Percentiles rank a stretch among this genome's conserved stretches.
These are phyloP conservation scores for Pungitius pungitius DNA, from an alignment of 2,113 vertebrate species.

Conservation along the genomic window DNA sequence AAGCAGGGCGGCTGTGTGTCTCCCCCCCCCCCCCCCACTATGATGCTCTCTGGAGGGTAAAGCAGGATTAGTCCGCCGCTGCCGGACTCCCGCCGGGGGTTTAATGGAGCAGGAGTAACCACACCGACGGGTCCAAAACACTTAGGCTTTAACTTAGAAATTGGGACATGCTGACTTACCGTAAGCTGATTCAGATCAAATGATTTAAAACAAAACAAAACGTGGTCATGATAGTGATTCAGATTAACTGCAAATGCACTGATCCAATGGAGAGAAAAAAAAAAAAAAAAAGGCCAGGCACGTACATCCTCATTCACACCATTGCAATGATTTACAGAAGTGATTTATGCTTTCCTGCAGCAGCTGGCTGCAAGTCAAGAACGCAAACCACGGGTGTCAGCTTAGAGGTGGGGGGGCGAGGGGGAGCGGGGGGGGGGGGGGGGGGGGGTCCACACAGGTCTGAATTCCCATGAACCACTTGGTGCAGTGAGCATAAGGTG, in stretches of 20 bases:
- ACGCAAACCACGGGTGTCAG: constrained; percentile 48
- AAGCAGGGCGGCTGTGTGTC: constrained; percentile 4
- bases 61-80: constrained; percentile 70
- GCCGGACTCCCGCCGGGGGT: constrained; percentile 61
- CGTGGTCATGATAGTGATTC: constrained; percentile 54
- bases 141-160: constrained; percentile 70
- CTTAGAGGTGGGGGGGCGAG: neutral
- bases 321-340: constrained; percentile 22
- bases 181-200: constrained; percentile 65
- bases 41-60: constrained; percentile 66
- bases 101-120: constrained; percentile 75
- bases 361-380: constrained; percentile 50
- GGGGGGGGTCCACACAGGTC: constrained; percentile 10
- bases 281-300: constrained; percentile 20
- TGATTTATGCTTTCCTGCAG: constrained; percentile 56
- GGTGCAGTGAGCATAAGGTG: constrained; percentile 43
- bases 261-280: constrained; percentile 25
- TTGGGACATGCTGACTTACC: constrained; percentile 63
- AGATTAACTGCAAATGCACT: constrained; percentile 61
- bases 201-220: constrained; percentile 24
- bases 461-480: constrained; percentile 57
- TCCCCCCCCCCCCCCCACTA: constrained; percentile 47
- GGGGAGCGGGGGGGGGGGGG: neutral
- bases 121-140: constrained; percentile 63
- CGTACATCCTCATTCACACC: constrained; percentile 29